Conservation (phyloP, 1,140 invertebrate genomes). For the Steinernema feltiae region DNA sequence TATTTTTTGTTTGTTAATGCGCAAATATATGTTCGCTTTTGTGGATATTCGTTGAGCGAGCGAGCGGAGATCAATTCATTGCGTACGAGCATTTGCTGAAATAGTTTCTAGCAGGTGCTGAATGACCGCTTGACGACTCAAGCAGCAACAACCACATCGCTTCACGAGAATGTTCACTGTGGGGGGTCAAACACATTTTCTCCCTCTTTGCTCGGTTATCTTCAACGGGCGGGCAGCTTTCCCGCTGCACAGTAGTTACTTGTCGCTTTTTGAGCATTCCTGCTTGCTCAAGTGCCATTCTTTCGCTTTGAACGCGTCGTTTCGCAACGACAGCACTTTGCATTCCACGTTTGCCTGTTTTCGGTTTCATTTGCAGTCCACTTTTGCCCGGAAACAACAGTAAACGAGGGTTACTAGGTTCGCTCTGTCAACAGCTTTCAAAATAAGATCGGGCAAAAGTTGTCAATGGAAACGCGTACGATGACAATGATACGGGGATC, state of each 20-base stretch:
- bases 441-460: neutral
- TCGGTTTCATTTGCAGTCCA: too few relatives aligned
- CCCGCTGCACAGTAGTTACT: neutral
- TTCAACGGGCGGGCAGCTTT: neutral
- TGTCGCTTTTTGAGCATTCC: neutral
- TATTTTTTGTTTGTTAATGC: neutral
- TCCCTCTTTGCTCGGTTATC: neutral
- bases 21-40: neutral
- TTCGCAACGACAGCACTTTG: too few relatives aligned
- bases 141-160: neutral
- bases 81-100: neutral
- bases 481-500: neutral
- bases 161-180: slow-evolving; percentile 1
- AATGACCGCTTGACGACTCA: neutral
- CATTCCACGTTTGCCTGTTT: too few relatives aligned
- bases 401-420: neutral
- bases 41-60: too few relatives aligned
- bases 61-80: neutral
- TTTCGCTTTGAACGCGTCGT: neutral
- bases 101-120: neutral
- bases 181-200: neutral
- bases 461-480: slow-evolving; percentile 9
- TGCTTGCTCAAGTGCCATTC: neutral
- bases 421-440: neutral
- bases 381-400: neutral